Base-by-base conservation (phyloP, 2,797 vertebrate species). In the Zalophus californianus region DNA sequence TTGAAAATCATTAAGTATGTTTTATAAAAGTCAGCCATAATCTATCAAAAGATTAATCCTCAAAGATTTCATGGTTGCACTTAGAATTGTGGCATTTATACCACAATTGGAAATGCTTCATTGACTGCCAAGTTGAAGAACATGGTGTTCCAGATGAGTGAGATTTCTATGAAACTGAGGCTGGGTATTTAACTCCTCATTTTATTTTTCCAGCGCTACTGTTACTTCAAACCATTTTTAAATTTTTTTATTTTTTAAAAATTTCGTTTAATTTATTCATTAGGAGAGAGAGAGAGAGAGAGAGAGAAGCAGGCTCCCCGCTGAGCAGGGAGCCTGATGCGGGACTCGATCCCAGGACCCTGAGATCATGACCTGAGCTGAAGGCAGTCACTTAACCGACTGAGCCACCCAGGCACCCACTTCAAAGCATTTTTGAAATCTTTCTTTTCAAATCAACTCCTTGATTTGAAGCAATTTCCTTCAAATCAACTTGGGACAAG, bases 11-110 rank as follows among this genome's bases (percentile, higher is more conserved):
- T 38, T 86, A 62, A 56, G 23, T 91, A 29, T 41, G 15, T 32
- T 92, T 95, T 86, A 3, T 56, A 82, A 94, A 86, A 91, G 35
- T 35, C 29, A 88, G 48, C 79, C 38, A 87, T 64, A 90, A 58
- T 50, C 29, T 56, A 80, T 73, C n/a, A 25, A 90, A 86, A 94
- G 50, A 62, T 90, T 78, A 90, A 86, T 79, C 60, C 50, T 83
- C 60, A 87, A 15, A 87, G 75, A 27, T 68, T 97, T 94, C 62
- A 87, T 3, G 54, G 38, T 41, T 32, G 48, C 41, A 79, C 60
- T 97, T 79, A 68, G n/a, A 92, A 92, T 48, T 58, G 1, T 9
- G 86, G 7, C 48, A 41, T 82, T 52, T 94, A 44, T 75, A 56
- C 29, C 35, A 35, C 35, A 35, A 52, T 7, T 6, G 32, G 72